phyloP scores from a whole-genome alignment of 2,888 invertebrate species.

The Laothoe populi region DNA sequence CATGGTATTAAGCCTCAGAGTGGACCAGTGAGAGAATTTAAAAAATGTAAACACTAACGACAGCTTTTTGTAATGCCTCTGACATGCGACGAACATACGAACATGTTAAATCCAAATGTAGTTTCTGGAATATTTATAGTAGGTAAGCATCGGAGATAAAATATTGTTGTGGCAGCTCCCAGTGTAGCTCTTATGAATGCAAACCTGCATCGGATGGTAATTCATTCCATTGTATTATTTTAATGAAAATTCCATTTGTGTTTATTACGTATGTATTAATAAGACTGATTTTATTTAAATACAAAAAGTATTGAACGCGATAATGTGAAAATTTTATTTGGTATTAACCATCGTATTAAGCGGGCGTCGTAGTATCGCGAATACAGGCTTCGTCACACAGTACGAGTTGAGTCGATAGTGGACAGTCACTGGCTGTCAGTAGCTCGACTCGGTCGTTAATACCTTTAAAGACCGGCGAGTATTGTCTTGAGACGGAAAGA shows the following conservation, averaged over 20 bases:
- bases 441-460: too few relatives aligned
- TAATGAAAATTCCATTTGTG: conserved; percentile 36
- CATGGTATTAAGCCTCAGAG: too few relatives aligned
- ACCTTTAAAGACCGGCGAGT: too few relatives aligned
- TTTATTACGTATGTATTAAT: conserved; percentile 34
- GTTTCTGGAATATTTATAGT: too few relatives aligned
- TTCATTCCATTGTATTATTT: conserved; percentile 34
- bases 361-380: not conserved
- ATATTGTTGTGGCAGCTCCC: not conserved
- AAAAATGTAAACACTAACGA: too few relatives aligned
- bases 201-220: conserved; percentile 2
- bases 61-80: too few relatives aligned
- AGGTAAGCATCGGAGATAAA: not conserved
- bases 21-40: too few relatives aligned
- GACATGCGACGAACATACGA: too few relatives aligned
- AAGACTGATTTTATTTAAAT: conserved; percentile 41
- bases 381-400: not conserved
- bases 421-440: too few relatives aligned
- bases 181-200: not conserved
- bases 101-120: too few relatives aligned
- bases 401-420: not conserved
- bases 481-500: too few relatives aligned
- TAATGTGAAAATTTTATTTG: conserved; percentile 21
- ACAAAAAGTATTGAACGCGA: conserved; percentile 12
- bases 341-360: conserved; percentile 13